These are phyloP conservation scores for Pteronotus mesoamericanus DNA, from an alignment of 2,797 vertebrate genomes.

Conservation along the genomic window DNA sequence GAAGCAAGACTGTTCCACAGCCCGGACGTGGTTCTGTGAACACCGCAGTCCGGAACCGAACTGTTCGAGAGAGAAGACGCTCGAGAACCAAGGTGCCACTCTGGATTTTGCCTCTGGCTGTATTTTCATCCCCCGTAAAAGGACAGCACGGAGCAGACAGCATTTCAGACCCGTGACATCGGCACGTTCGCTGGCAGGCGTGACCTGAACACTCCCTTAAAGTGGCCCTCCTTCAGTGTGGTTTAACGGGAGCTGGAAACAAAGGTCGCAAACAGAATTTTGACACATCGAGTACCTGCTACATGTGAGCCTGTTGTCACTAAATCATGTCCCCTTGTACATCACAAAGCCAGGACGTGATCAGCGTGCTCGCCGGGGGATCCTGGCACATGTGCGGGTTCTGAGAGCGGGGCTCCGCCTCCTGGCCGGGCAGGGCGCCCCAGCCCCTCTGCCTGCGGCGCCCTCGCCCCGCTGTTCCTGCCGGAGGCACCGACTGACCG, in stretches of 20 bases:
- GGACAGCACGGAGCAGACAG: neutral
- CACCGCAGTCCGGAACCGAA: no score
- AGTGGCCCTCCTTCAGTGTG: neutral
- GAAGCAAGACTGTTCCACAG: fast-evolving
- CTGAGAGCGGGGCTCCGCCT: fast-evolving
- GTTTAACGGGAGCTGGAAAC: neutral
- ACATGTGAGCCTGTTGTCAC: neutral
- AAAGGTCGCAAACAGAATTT: neutral
- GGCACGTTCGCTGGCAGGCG: neutral
- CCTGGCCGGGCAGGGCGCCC: no score
- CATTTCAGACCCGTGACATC: neutral
- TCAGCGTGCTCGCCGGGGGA: neutral
- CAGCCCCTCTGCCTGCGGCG: neutral
- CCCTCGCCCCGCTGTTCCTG: neutral
- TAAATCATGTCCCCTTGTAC: neutral
- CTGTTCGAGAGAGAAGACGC: no score
- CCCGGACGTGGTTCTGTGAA: fast-evolving
- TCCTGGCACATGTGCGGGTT: fast-evolving
- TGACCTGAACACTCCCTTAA: neutral
- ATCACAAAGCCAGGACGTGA: neutral
- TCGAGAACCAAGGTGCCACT: no score
- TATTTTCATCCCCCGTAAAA: neutral
- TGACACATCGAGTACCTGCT: neutral
- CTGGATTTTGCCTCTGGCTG: neutral
- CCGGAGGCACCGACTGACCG: neutral